Base-by-base conservation (phyloP, 2,888 invertebrate species). In the Desoria tigrina region DNA sequence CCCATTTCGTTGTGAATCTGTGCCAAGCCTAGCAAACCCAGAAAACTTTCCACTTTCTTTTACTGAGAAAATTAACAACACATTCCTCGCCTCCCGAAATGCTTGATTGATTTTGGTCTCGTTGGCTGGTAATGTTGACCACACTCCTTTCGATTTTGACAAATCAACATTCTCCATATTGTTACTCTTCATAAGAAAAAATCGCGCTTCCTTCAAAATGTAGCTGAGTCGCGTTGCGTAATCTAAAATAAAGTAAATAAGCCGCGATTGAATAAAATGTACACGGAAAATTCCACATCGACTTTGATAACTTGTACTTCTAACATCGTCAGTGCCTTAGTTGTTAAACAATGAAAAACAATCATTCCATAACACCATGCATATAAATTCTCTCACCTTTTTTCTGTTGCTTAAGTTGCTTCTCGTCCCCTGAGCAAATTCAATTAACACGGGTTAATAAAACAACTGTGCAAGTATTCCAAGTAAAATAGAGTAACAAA, bases 81-180 rank as follows among this genome's bases (percentile, higher is more conserved):
- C 96, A 83, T 97, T 98, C 78, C 94, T 86, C 32, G 91, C 90
- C 80, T 95, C 94, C 79, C 89, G 87, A 78, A 89, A 95, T 0
- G 97, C 96, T 82, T 93, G 92, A 82, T 96, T 97, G 59, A 98
- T 84, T 81, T 95, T 94, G 1, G 92, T 89, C 83, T 98, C 97
- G 81, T 98, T 98, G 80, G 94, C 94, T 2, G 96, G 96, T 65
- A 96, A 86, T 2, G 98, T 98, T 2, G 97, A 96, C 98, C 97
- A 98, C 3, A 97, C 96, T 69, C 92, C 94, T 83, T 92, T 93
- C 18, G 90, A 90, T 82, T 98, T 98, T 1, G 96, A 94, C 66
- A 98, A 80, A 39, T 90, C 90, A 59, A 98, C 91, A 81, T 98
- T 98, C 82, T 98, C 97, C 66, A 92, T 90, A 82, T 98, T 98